Base-by-base conservation (phyloP, 2,113 vertebrate genomes). In the Calyptomena viridis region DNA sequence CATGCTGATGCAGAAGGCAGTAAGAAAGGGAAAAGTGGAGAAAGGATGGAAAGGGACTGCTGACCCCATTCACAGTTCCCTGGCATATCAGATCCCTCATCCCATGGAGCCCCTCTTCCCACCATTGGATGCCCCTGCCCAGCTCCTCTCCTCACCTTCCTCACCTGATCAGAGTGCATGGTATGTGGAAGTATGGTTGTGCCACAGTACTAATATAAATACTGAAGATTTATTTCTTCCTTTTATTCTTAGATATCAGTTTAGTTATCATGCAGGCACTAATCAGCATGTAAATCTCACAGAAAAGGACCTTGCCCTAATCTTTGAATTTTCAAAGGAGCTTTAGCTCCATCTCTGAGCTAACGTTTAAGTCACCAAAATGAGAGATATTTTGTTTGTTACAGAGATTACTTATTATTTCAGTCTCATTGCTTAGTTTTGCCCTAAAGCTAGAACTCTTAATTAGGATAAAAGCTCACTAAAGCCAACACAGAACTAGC, bases 81-180 rank as follows among this genome's bases (percentile, higher is more conserved):
- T 40, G 40, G 33, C 11, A 76, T 8, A 11, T 15, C 14, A 72
- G 49, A 13, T 20, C 12, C 33, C 52, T 56, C 30, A 62, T 14
- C 20, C 1, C 22, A 23, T 2, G 8, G 8, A 50, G n/a, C 8
- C 12, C 31, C 10, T 47, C 60, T 73, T 37, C 20, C 25, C 40
- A 63, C 24, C 4, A 1, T 3, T 0, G 1, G 44, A 50, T 4
- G 14, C 2, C 20, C 19, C 60, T 37, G 40, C 59, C 28, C 39
- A 44, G 49, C 42, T 77, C 20, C 56, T 69, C 40, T 53, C 44
- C 21, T 63, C 1, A 5, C 4, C 37, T 23, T 64, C 59, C 27
- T 55, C 52, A 60, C 19, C 49, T 16, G 37, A 64, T 12, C 44
- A 23, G 23, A 47, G 42, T 3, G 17, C 64, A 24, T 17, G 11